A percentile compares a stretch with the other conserved stretches of the same genome.
Evolutionary conservation across 2,797 vertebrate species (phyloP).

Genomic region (Pseudocheirus occidentalis): DNA sequence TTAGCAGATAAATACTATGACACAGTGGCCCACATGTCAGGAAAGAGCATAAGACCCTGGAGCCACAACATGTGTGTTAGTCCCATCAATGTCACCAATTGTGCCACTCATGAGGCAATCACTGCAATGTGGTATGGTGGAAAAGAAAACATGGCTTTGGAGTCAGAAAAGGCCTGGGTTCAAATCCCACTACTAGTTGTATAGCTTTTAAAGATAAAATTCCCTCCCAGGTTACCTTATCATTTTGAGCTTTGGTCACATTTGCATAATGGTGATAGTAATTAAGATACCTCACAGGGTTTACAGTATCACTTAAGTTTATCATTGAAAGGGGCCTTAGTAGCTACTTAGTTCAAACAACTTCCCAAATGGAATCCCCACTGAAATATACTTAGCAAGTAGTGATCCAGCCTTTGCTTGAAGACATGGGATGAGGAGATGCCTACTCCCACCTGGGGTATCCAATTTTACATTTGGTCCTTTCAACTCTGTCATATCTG

Average conservation of each 20-base stretch:
- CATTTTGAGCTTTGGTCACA: background rate
- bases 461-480: background rate
- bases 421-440: background rate
- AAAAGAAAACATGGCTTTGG: background rate
- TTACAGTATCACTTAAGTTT: background rate
- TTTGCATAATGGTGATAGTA: background rate
- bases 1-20: constrained; percentile 2
- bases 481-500: background rate
- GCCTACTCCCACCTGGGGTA: background rate
- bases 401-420: background rate
- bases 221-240: background rate
- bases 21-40: constrained; percentile 24
- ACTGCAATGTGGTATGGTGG: background rate
- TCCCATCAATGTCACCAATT: background rate
- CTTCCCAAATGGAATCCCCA: background rate
- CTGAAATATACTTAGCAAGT: background rate
- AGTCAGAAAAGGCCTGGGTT: constrained; percentile 12
- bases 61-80: background rate
- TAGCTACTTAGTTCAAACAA: background rate
- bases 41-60: background rate
- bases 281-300: background rate
- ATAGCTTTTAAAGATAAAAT: background rate
- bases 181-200: constrained; percentile 2
- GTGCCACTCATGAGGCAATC: background rate
- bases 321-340: background rate